Evolutionary conservation across 2,797 vertebrate genomes (phyloP), one percentile per base, ranked within the genome.

Genomic region (Poeciliopsis presidionis): DNA sequence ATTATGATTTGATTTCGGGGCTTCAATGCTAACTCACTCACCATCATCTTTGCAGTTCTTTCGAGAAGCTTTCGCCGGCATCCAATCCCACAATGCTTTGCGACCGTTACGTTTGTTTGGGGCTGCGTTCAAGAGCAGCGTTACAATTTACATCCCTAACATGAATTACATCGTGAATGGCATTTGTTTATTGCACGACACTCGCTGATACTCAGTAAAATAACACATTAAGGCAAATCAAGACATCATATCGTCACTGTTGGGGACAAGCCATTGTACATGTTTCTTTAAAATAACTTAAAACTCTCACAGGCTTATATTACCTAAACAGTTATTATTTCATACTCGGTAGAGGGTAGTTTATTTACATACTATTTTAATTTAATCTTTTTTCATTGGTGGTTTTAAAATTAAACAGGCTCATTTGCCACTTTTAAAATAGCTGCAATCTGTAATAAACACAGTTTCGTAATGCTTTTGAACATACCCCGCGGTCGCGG

Each of bases 11-110:
- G 2, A 20, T 12, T 61, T 22, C 0, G 1, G 14, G 3, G 53
- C 76, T 67, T 49, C 53, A 51, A 81, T 7, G 89, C 87, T 90
- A 90, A 69, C 30, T 79, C 75, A 93, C 95, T 96, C 92, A 96
- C 95, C 95, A 96, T 96, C 95, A 96, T 96, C 92, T 94, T 95
- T 82, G 92, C 94, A 71, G 93, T 89, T 94, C 79, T 82, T 94
- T 95, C 93, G 92, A 95, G 93, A 95, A 94, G 90, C 86, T 91
- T 88, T 72, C 72, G 28, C 90, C 89, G 92, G 92, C 75, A 47
- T 78, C 41, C 67, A 0, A 70, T 86, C 94, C 94, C 93, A 95
- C 73, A 95, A 94, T 94, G 92, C 94, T 39, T 86, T 94, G 57
- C 93, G 90, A 65, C 0, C 49, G 2, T 28, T 2, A 25, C 8